These are phyloP conservation scores for Heliothis subflexa DNA, from an alignment of 1,140 invertebrate genomes.

Conservation along the genomic window DNA sequence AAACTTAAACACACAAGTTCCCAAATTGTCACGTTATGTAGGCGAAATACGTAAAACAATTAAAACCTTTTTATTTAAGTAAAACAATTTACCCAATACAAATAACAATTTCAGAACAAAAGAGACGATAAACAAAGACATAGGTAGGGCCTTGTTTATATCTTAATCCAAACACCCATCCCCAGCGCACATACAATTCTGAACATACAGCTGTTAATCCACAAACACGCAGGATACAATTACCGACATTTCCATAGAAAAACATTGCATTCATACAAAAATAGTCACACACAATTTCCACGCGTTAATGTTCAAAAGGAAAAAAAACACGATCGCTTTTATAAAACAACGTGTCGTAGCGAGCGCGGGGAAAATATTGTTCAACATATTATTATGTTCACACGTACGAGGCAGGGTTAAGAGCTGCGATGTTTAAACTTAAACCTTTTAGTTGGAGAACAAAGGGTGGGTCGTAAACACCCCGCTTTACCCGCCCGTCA, in stretches of 20 bases:
- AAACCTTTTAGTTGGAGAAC: conserved; percentile 75
- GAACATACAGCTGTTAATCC: conserved; percentile 4
- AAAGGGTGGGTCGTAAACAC: conserved; percentile 63
- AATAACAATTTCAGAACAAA: conserved; percentile 25
- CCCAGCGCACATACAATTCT: conserved; percentile 12
- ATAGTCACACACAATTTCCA: conserved; percentile 26
- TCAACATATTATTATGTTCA: conserved; percentile 42
- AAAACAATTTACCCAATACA: conserved; percentile 7
- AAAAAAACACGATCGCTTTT: conserved; percentile 44
- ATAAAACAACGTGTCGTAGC: conserved; percentile 21
- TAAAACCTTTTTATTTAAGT: no score
- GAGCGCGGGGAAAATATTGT: conserved; percentile 41
- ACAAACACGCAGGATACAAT: conserved; percentile 14
- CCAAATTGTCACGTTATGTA: neutral
- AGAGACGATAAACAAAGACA: conserved; percentile 11
- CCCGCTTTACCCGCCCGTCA: conserved; percentile 33
- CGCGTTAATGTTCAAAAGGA: conserved; percentile 36
- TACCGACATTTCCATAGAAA: conserved; percentile 40
- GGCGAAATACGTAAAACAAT: neutral
- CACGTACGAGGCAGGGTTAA: conserved; percentile 61
- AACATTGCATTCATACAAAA: conserved; percentile 37
- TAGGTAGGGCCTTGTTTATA: conserved; percentile 20
- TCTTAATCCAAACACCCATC: conserved; percentile 19
- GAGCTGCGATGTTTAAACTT: conserved; percentile 68
- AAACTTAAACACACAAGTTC: neutral